These are phyloP conservation scores for Oceanodroma leucorhoa DNA, from an alignment of 2,797 vertebrate species.

Conservation along the genomic window DNA sequence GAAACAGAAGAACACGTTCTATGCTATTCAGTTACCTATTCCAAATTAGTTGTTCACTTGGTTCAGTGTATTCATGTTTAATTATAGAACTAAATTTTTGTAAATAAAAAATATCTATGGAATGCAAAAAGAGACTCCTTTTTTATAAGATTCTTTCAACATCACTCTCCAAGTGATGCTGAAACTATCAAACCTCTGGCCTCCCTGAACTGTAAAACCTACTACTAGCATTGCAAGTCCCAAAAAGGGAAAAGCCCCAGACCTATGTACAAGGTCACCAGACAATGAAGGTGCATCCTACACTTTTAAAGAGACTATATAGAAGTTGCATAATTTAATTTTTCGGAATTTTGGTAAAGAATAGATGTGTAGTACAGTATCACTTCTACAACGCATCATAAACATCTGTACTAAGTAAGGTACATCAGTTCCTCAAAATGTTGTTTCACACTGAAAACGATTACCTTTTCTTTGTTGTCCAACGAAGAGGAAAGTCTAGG, in stretches of 20 bases:
- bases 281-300: not conserved
- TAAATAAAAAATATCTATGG: not conserved
- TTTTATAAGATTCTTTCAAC: not conserved
- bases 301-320: not conserved
- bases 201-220: not conserved
- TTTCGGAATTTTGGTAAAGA: not conserved
- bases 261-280: not conserved
- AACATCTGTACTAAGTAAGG: not conserved
- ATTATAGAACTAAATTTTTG: not conserved
- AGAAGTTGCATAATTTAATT: not conserved
- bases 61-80: not conserved
- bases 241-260: not conserved
- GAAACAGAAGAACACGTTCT: not conserved
- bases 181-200: not conserved
- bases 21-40: not conserved
- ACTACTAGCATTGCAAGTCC: not conserved
- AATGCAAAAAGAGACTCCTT: not conserved
- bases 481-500: constrained; percentile 93
- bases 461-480: constrained; percentile 93
- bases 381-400: not conserved
- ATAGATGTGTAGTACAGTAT: not conserved
- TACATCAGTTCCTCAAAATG: not conserved
- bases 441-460: not conserved
- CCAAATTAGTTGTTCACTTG: not conserved
- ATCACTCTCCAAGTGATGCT: not conserved